Evolutionary conservation across 2,888 invertebrate species (phyloP), one percentile per base, ranked within the genome.

Genomic region (Pelosia muscerda): DNA sequence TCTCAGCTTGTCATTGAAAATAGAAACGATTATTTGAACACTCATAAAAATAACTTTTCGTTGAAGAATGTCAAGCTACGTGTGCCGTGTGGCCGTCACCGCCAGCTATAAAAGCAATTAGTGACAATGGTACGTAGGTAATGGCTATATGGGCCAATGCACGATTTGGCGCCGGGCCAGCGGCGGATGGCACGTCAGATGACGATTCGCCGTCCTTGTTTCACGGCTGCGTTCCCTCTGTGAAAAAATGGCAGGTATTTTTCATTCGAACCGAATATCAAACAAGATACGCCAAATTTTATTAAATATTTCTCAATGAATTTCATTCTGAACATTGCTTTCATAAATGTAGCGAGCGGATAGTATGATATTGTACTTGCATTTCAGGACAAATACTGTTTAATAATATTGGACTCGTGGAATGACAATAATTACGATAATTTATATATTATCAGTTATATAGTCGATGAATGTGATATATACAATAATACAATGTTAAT

Each of bases 41-140:
- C 11, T 54, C 58, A 56, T 63, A 60, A 74, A 74, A 73, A 71
- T 74, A 75, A 77, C 74, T 75, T 69, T 71, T 68, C 28, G 64
- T 26, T 63, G 54, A 65, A 78, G 53, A 77, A 71, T 79, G 79
- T 80, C 82, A 84, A 85, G 70, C 67, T 78, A 71, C 81, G 74
- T 81, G 79, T 82, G 81, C 74, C 77, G 66, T 73, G 77, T 73
- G 77, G 75, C 78, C 84, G 86, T 87, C 85, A 83, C 77, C 79
- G 75, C 75, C 79, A 73, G 84, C 84, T 83, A 86, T 91, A 87
- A 88, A 89, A 85, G 90, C 87, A 91, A 92, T 92, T 92, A 92
- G 89, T 86, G 88, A 88, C 88, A 88, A 88, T 86, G 83, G 88
- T 84, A 83, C 76, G 85, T 84, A 87, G 88, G 88, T 90, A 90